These are phyloP conservation scores for Pseudoips prasinana DNA, from an alignment of 2,888 invertebrate genomes.

Conservation along the genomic window DNA sequence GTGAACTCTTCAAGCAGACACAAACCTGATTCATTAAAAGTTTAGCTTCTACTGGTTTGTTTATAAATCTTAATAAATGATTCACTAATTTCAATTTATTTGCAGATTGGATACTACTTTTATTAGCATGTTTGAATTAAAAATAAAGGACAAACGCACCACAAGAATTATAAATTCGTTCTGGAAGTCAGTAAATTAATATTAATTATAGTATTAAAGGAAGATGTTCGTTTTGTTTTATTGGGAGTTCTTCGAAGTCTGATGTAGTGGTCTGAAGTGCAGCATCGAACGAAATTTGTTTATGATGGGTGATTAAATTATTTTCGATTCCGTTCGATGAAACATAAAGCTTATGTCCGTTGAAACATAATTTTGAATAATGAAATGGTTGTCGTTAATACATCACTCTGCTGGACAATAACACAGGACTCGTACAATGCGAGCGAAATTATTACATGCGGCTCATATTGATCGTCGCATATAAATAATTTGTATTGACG, in stretches of 20 bases:
- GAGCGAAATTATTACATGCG: slow-evolving; percentile 68
- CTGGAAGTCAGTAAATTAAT: slow-evolving; percentile 25
- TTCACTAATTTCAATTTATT: slow-evolving; percentile 19
- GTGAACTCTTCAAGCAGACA: slow-evolving; percentile 19
- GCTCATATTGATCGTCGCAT: slow-evolving; percentile 59
- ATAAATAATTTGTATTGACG: slow-evolving; percentile 73
- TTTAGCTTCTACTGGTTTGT: slow-evolving; percentile 20
- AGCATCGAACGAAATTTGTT: slow-evolving; percentile 22
- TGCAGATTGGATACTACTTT: slow-evolving; percentile 18
- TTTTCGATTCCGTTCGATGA: slow-evolving; percentile 20
- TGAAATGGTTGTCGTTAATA: slow-evolving; percentile 54
- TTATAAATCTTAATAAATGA: slow-evolving; percentile 27
- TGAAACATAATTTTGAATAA: slow-evolving; percentile 56
- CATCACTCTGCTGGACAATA: slow-evolving; percentile 60
- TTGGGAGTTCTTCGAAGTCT: slow-evolving; percentile 17
- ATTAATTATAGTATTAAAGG: slow-evolving; percentile 27
- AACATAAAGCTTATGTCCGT: slow-evolving; percentile 32
- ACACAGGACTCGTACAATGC: slow-evolving; percentile 57
- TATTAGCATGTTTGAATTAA: slow-evolving; percentile 14
- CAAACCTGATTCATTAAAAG: slow-evolving; percentile 19
- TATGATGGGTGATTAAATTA: slow-evolving; percentile 18
- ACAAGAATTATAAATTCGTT: slow-evolving; percentile 17
- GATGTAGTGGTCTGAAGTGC: slow-evolving; percentile 6
- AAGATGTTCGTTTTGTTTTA: slow-evolving; percentile 17
- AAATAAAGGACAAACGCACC: slow-evolving; percentile 13